These are phyloP conservation scores for Melolontha melolontha DNA, from an alignment of 2,888 invertebrate species.

Conservation along the genomic window DNA sequence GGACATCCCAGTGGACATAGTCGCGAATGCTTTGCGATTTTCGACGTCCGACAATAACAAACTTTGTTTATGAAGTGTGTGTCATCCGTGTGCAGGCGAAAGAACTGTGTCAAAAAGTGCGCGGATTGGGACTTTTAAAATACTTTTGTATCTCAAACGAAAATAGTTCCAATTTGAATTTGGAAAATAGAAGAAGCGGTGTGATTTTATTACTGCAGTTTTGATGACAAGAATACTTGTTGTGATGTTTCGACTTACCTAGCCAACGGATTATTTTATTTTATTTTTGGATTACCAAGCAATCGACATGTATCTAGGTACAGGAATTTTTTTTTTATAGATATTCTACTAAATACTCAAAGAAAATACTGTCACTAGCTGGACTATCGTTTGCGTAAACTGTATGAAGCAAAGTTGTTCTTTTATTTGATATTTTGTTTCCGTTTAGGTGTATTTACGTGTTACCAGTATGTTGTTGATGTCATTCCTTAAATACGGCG, in stretches of 20 bases:
- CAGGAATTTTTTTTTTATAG: constrained; percentile 3
- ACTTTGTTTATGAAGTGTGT: constrained; percentile 51
- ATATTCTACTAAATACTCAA: background rate
- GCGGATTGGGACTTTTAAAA: constrained; percentile 8
- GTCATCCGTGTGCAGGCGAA: constrained; percentile 34
- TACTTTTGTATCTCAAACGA: background rate
- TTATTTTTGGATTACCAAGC: constrained; percentile 38
- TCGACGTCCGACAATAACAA: constrained; percentile 45
- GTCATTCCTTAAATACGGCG: background rate
- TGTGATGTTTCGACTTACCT: constrained; percentile 28
- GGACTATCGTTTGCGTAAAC: constrained; percentile 27
- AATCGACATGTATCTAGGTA: constrained; percentile 43
- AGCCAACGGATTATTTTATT: constrained; percentile 22
- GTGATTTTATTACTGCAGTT: background rate
- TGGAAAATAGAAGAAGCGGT: background rate
- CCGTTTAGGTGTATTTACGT: background rate
- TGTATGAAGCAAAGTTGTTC: constrained; percentile 19
- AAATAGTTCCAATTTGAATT: background rate
- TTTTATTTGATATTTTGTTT: constrained; percentile 16
- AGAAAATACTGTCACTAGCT: background rate
- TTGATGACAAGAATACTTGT: background rate
- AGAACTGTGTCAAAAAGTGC: constrained; percentile 45
- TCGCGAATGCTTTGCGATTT: constrained; percentile 50
- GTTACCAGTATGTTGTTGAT: background rate
- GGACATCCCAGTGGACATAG: constrained; percentile 53